phyloP scores from a whole-genome alignment of 92 coral and sea anemone species.

The Porites evermanni region DNA sequence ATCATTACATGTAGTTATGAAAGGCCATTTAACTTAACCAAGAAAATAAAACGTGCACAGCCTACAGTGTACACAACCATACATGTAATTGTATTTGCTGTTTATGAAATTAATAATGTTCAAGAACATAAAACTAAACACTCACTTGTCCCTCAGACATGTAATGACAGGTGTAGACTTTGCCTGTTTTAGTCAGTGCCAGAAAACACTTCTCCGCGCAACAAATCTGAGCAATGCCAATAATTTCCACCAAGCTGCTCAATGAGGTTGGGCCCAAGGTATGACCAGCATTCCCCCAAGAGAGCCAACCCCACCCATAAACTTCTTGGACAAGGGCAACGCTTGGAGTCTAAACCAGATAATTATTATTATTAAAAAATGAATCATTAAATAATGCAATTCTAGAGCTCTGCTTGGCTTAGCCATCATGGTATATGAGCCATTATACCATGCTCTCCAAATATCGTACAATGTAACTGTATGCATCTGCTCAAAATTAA shows the following conservation, averaged over 20 bases:
- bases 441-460: no score
- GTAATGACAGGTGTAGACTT: slow-evolving; percentile 84
- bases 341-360: slow-evolving; percentile 59
- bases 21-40: no score
- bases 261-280: slow-evolving; percentile 81
- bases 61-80: no score
- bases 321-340: slow-evolving; percentile 87
- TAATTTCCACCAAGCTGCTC: slow-evolving; percentile 76
- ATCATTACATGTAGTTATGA: no score
- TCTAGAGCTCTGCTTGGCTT: no score
- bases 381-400: no score
- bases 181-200: slow-evolving; percentile 89
- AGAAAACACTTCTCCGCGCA: slow-evolving; percentile 93
- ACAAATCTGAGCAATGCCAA: slow-evolving; percentile 81
- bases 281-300: slow-evolving; percentile 87
- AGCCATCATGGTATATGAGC: no score
- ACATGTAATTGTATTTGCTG: not conserved
- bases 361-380: no score
- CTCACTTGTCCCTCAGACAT: slow-evolving; percentile 92
- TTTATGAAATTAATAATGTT: not conserved
- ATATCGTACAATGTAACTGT: no score
- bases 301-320: slow-evolving; percentile 92
- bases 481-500: no score
- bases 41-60: no score
- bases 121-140: not conserved